A percentile compares a stretch with the other conserved stretches of the same genome.
Conservation (phyloP, 2,797 vertebrate genomes). For the Lithobates pipiens region DNA sequence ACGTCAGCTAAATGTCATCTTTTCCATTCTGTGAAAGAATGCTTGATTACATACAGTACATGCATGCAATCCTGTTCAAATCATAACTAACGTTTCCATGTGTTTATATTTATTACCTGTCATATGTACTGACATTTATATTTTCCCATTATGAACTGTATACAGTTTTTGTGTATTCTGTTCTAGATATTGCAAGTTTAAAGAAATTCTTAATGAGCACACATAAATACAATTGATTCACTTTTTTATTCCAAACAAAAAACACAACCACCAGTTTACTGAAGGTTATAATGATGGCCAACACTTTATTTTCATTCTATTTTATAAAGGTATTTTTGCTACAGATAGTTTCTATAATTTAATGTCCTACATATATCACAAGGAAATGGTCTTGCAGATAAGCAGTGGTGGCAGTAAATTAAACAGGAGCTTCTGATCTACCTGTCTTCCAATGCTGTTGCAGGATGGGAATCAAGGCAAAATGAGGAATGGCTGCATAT, state of each 20-base stretch:
- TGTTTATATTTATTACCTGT: not conserved
- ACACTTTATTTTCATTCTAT: not conserved
- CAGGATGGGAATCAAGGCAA: slow-evolving; percentile 15
- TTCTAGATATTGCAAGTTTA: not conserved
- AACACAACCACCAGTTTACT: slow-evolving; percentile 2
- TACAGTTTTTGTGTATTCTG: not conserved
- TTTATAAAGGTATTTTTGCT: not conserved
- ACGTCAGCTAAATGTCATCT: no score
- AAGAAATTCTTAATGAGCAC: not conserved
- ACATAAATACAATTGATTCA: not conserved
- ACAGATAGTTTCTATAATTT: not conserved
- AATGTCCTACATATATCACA: not conserved
- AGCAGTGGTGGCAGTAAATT: not conserved
- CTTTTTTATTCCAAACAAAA: not conserved
- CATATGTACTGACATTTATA: no score
- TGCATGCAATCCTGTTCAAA: no score
- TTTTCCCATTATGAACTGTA: not conserved
- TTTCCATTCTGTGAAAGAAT: no score
- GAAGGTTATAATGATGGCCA: slow-evolving; percentile 32
- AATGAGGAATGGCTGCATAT: slow-evolving; percentile 33
- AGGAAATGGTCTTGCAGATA: slow-evolving; percentile 9
- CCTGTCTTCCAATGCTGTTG: not conserved
- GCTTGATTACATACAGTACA: no score
- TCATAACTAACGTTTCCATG: not conserved
- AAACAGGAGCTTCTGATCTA: not conserved